These are phyloP conservation scores for Melanotaenia pygmaea DNA, from an alignment of 2,797 vertebrate genomes.

Conservation along the genomic window DNA sequence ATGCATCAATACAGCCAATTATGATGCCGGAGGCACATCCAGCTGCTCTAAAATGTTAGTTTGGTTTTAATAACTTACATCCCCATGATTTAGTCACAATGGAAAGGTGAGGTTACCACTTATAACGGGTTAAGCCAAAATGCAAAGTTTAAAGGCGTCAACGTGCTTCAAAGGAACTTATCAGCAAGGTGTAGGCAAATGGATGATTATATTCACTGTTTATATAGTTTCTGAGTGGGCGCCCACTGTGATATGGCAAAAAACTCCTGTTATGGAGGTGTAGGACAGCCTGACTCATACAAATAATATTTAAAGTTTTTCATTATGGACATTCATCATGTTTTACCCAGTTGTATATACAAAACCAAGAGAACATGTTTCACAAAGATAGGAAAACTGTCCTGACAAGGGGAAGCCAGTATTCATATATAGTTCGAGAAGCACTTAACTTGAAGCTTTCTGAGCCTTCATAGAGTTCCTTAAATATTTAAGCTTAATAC, in stretches of 20 bases:
- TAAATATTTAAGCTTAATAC: slow-evolving; percentile 3
- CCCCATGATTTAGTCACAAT: slow-evolving; percentile 9
- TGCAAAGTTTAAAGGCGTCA: slow-evolving; percentile 9
- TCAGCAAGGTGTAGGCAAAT: not conserved
- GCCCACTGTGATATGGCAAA: not conserved
- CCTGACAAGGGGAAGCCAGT: not conserved
- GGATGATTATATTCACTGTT: not conserved
- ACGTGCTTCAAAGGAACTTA: slow-evolving; percentile 40
- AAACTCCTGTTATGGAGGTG: not conserved
- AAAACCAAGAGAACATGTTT: slow-evolving; percentile 1
- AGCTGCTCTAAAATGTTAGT: slow-evolving; percentile 25
- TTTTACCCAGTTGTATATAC: not conserved
- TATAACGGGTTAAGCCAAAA: slow-evolving; percentile 4
- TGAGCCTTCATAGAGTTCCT: slow-evolving; percentile 19
- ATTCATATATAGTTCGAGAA: not conserved
- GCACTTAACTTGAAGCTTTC: slow-evolving; percentile 27
- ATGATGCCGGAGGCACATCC: slow-evolving; percentile 35
- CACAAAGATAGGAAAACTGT: not conserved
- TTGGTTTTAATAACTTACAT: slow-evolving; percentile 13
- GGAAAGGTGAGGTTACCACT: slow-evolving; percentile 1
- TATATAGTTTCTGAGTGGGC: not conserved
- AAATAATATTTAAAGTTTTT: not conserved
- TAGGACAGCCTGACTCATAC: not conserved
- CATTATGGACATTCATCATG: not conserved
- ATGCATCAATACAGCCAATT: slow-evolving; percentile 65